Conservation (phyloP, 2,797 vertebrate species). For the Galaxias olidus region DNA sequence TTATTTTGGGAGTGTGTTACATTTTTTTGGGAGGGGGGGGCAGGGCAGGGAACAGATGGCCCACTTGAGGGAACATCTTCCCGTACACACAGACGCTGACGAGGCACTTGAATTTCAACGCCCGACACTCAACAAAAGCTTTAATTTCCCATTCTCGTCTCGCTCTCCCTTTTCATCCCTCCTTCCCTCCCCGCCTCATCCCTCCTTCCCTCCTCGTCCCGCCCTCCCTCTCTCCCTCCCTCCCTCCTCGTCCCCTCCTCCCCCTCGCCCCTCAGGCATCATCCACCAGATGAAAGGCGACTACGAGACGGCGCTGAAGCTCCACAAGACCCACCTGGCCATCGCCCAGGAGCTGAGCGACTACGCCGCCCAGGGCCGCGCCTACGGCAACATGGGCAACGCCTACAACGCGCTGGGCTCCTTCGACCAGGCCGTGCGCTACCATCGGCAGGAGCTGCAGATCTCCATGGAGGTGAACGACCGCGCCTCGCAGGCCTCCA, state of each 20-base stretch:
- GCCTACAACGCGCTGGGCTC: slow-evolving; percentile 90
- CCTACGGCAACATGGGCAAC: slow-evolving; percentile 97
- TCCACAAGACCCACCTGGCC: slow-evolving; percentile 91
- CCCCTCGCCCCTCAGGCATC: slow-evolving; percentile 78
- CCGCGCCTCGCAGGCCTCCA: slow-evolving; percentile 93
- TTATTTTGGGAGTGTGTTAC: slow-evolving; percentile 51
- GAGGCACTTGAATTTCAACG: slow-evolving; percentile 58
- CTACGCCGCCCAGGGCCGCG: slow-evolving; percentile 90
- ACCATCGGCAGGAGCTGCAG: slow-evolving; percentile 94
- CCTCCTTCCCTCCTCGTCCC: neutral
- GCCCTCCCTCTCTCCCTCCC: slow-evolving; percentile 12
- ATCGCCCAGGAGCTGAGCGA: slow-evolving; percentile 92
- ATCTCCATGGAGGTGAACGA: slow-evolving; percentile 98
- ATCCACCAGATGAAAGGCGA: slow-evolving; percentile 98
- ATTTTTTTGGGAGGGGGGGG: slow-evolving; percentile 10
- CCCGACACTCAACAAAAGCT: slow-evolving; percentile 47
- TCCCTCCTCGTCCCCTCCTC: neutral
- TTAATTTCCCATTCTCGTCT: slow-evolving; percentile 29
- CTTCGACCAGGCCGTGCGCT: slow-evolving; percentile 91
- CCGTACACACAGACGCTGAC: slow-evolving; percentile 59
- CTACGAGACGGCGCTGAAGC: slow-evolving; percentile 87
- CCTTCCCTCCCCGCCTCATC: neutral
- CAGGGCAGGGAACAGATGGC: slow-evolving; percentile 63
- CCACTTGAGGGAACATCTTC: slow-evolving; percentile 56
- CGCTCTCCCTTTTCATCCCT: too few species aligned